Evolutionary conservation across 2,113 vertebrate genomes (phyloP).

Genomic region (Verasper variegatus): DNA sequence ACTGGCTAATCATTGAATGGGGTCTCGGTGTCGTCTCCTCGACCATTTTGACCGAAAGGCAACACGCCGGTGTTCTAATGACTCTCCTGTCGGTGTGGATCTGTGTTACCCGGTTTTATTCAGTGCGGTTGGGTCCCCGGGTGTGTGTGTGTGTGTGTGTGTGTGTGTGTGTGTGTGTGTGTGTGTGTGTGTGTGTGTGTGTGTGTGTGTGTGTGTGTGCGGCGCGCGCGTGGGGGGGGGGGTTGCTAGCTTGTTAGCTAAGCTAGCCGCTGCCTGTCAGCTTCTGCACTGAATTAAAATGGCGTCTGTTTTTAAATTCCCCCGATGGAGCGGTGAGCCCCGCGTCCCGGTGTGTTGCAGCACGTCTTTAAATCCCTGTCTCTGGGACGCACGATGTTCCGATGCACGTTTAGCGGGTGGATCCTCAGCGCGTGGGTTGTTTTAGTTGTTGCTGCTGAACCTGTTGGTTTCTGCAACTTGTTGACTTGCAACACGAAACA

Average conservation of each 20-base stretch:
- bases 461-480: neutral
- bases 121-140: neutral
- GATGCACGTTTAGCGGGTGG: neutral
- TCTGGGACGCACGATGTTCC: accelerated
- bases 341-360: neutral
- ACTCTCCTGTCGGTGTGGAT: too few species aligned
- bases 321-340: neutral
- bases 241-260: slow-evolving; percentile 4
- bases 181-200: neutral
- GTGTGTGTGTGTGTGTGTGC: neutral
- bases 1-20: slow-evolving; percentile 25
- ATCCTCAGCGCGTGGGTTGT: neutral
- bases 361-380: accelerated
- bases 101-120: neutral
- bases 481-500: neutral
- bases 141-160: neutral
- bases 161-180: neutral
- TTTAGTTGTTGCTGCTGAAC: neutral
- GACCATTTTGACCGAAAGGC: slow-evolving; percentile 59
- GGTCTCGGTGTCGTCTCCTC: slow-evolving; percentile 43
- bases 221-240: too few species aligned
- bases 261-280: slow-evolving; percentile 11
- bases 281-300: slow-evolving; percentile 63
- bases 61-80: neutral
- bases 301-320: slow-evolving; percentile 65